A percentile compares a stretch with the other conserved stretches of the same genome.
Conservation (phyloP, 2,888 invertebrate genomes). For the Bombylius major region DNA sequence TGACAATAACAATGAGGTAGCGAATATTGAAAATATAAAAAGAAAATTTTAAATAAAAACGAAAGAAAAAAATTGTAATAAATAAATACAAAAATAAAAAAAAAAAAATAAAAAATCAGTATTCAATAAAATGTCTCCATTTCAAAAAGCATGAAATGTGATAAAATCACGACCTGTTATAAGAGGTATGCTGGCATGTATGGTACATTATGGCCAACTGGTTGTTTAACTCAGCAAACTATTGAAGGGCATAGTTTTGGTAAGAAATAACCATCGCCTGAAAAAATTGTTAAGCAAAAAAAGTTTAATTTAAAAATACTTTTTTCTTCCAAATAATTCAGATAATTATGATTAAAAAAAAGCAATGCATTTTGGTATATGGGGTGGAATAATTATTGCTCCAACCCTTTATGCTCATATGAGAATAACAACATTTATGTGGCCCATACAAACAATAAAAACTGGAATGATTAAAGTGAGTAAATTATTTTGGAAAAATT, state of each 20-base stretch:
- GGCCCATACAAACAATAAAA: constrained; percentile 58
- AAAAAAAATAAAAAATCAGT: too few species aligned
- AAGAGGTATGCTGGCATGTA: constrained; percentile 55
- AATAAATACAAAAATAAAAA: too few species aligned
- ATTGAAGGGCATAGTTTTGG: constrained; percentile 50
- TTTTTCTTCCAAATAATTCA: constrained; percentile 16
- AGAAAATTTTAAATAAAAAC: too few species aligned
- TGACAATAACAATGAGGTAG: too few species aligned
- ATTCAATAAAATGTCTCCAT: background rate
- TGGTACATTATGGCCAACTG: constrained; percentile 57
- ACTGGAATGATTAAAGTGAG: constrained; percentile 56
- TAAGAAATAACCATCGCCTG: constrained; percentile 27
- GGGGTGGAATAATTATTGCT: constrained; percentile 65
- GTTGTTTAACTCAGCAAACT: constrained; percentile 58
- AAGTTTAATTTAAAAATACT: background rate
- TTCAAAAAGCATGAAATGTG: background rate
- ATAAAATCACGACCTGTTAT: constrained; percentile 23
- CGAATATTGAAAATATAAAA: too few species aligned
- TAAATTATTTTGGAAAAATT: background rate
- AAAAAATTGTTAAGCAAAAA: too few species aligned
- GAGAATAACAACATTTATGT: constrained; percentile 55
- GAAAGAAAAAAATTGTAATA: too few species aligned
- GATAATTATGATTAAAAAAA: constrained; percentile 53
- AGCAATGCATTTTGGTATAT: constrained; percentile 57
- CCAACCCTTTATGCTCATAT: constrained; percentile 72